phyloP scores from a whole-genome alignment of 2,113 vertebrate genomes.

The Lamprotornis superbus region DNA sequence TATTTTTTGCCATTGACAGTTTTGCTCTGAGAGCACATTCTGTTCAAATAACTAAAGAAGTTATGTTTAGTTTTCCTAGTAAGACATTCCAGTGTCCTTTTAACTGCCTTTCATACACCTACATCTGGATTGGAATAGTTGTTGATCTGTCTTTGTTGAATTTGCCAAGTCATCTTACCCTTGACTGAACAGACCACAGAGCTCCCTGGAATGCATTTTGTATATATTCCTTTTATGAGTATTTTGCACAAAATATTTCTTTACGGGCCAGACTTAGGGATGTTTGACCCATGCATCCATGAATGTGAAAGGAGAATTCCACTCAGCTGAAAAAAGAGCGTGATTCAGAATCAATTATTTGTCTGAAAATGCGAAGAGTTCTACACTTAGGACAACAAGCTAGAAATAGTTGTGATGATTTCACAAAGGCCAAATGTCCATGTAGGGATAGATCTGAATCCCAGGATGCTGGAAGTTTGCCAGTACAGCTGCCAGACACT shows the following conservation, averaged over 20 bases:
- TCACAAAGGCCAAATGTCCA: slow-evolving; percentile 39
- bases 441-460: slow-evolving; percentile 33
- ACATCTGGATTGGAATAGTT: neutral
- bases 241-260: neutral
- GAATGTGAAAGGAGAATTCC: neutral
- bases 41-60: neutral
- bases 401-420: slow-evolving; percentile 38
- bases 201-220: neutral
- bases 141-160: neutral
- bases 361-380: neutral
- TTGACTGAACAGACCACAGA: neutral
- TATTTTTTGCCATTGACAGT: neutral
- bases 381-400: slow-evolving; percentile 11
- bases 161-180: neutral
- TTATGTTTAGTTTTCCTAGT: neutral
- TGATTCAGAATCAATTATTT: neutral
- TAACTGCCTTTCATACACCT: neutral
- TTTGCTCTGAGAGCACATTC: neutral
- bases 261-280: neutral
- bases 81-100: neutral
- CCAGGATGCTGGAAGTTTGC: neutral
- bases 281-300: neutral
- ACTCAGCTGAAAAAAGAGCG: neutral
- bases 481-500: slow-evolving; percentile 57
- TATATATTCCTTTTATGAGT: neutral